Evolutionary conservation across 2,797 vertebrate genomes (phyloP), one percentile per base, ranked within the genome.

Genomic region (Tapirus indicus): DNA sequence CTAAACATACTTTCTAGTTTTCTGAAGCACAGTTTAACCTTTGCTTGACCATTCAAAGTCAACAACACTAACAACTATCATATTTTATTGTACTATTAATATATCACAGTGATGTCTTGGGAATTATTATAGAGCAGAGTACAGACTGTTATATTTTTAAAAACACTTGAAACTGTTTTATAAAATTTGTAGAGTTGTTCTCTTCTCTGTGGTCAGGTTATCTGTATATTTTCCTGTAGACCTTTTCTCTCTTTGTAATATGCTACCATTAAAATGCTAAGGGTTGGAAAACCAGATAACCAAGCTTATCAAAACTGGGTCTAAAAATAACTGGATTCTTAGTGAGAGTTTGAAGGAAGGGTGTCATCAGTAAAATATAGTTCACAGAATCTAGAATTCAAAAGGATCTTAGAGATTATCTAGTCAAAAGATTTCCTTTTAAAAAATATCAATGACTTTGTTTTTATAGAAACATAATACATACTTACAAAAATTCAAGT

Each of bases 371-470:
- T 83, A 83, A 95, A 94, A 92, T 58, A 84, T 38, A 47, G 23
- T 44, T 95, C 44, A 91, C 44, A 88, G 52, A 74, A 80, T 88
- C 75, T 91, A 80, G 29, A 96, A 47, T 91, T 96, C 71, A 91
- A 96, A 86, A 89, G 41, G 14, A 25, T 71, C 78, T 69, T 32
- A 91, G 32, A 92, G 32, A 94, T 94, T 52, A 95, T 56, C 21
- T 86, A 90, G 17, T 89, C 78, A n/a, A 86, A 75, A 75, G 8
- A 66, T 21, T 95, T 80, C 32, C 49, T 87, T 86, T 90, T 21
- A 23, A 92, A 86, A 82, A 93, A 64, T 88, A 92, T 41, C n/a
- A 88, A 79, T 91, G 56, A 66, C 2, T 96, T 69, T 82, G 27
- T 41, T 88, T 75, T 82, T 82, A 89, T 94, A 91, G 92, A 94